Evolutionary conservation across 2,113 vertebrate species (phyloP), one percentile per base, ranked within the genome.

Genomic region (Melanocharis versteri): DNA sequence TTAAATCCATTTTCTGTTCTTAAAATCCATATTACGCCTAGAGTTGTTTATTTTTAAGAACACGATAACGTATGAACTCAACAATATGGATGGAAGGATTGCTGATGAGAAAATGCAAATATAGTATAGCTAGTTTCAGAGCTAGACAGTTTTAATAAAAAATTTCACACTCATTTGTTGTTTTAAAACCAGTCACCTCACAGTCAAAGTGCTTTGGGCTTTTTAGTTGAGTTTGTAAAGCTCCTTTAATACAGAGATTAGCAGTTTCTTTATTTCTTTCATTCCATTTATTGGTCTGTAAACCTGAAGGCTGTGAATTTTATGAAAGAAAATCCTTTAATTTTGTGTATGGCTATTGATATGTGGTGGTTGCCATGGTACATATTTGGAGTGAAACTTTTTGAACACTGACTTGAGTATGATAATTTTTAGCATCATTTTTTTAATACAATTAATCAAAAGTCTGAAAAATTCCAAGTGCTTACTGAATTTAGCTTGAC

Each of bases 241-340:
- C 82, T 91, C 37, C 37, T 90, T 87, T 96, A 96, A 69, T 87
- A 44, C 8, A 77, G 47, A 90, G 71, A 88, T 93, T 95, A 95
- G 81, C 0, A 4, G 62, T 91, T 85, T 37, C 24, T 92, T 88
- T 76, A 12, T 85, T 83, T 91, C 48, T 62, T 58, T 87, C 10
- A 9, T 90, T 91, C 27, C 3, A 1, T 89, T 86, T 93, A 92
- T 96, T 96, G 57, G 68, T 65, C 86, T 76, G 39, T 89, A 90
- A 75, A 89, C 60, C 79, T 92, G 76, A 96, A 85, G 71, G 39
- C 82, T 93, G 39, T 93, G 53, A 84, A 85, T 86, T 85, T 94
- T 88, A 85, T 83, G 73, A 87, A 94, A 80, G 86, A 53, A 93
- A 88, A 90, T 64, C 83, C 83, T 90, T 90, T 87, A 62, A 70